These are phyloP conservation scores for Abscondita cerata DNA, from an alignment of 2,888 invertebrate species.

Conservation along the genomic window DNA sequence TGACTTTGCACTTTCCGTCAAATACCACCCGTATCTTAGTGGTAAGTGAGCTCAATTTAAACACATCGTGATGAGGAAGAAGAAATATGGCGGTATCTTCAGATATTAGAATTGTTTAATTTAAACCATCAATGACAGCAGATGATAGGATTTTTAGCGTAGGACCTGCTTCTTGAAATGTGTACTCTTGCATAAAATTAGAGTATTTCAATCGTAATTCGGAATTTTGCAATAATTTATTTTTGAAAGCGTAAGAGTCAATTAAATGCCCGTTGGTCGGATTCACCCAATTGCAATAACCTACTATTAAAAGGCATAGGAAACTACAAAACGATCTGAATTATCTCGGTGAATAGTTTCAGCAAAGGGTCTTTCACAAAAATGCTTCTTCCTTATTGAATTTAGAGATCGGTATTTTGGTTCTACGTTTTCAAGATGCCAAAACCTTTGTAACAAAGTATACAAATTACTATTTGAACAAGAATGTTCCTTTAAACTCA, in stretches of 20 bases:
- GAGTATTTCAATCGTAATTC: neutral
- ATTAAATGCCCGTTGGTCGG: neutral
- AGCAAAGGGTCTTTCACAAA: neutral
- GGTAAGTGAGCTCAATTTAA: too few species aligned
- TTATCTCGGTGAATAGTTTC: neutral
- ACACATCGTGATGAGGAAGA: neutral
- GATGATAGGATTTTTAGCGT: neutral
- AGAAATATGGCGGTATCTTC: neutral
- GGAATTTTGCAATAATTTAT: neutral
- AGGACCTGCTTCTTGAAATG: neutral
- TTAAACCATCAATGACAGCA: neutral
- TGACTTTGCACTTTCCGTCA: neutral
- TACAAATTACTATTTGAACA: neutral
- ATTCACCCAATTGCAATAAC: neutral
- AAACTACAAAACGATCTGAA: neutral
- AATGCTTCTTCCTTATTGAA: neutral
- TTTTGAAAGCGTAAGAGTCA: neutral
- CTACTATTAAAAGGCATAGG: neutral
- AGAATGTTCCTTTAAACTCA: neutral
- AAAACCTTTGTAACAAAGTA: neutral
- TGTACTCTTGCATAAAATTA: too few species aligned
- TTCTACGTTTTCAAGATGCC: neutral
- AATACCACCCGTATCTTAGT: neutral
- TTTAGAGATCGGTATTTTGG: neutral
- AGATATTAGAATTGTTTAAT: neutral